Base-by-base conservation (phyloP, 2,113 vertebrate genomes). In the Vimba vimba region DNA sequence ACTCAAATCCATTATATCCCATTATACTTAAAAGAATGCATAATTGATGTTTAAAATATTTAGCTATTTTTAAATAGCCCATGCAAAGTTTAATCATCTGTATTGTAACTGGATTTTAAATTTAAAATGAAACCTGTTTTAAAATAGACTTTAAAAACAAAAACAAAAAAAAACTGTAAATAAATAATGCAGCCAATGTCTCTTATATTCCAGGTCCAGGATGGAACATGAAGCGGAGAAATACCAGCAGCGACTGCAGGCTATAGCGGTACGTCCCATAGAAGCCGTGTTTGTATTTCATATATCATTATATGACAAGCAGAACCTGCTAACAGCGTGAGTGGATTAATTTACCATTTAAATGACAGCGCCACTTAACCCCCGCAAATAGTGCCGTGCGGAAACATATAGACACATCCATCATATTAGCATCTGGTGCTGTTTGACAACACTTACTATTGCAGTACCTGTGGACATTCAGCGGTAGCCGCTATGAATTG, bases 211-310 rank as follows among this genome's bases (percentile, higher is more conserved):
- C 90, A 95, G 94, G 90, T 89, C 82, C 83, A 90, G 36, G 84
- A 96, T 96, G 95, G 94, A 83, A 69, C 68, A 96, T 78, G 94
- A 96, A 90, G 86, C 92, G 1, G 94, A 95, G 87, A 94, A 94
- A 88, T 96, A 96, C 93, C 88, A 94, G 91, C 94, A 94, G 91
- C 90, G 95, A 85, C 89, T 95, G 82, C 92, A 95, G 88, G 94
- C 93, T 83, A 96, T 96, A 74, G 93, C 94, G 86, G 95, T 96
- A 90, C 93, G 95, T 59, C 25, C 77, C 30, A 27, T n/a, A 30
- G 33, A 21, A 27, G 6, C 17, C n/a, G 36, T 13, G 69, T 23
- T 73, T 73, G 36, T 23, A 50, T 62, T 79, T 62, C 33, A 60
- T 45, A 64, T 13, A 69, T 82, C 62, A 69, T 66, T 68, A 33